Evolutionary conservation across 2,797 vertebrate species (phyloP).

Genomic region (Scomberomorus guttatus): DNA sequence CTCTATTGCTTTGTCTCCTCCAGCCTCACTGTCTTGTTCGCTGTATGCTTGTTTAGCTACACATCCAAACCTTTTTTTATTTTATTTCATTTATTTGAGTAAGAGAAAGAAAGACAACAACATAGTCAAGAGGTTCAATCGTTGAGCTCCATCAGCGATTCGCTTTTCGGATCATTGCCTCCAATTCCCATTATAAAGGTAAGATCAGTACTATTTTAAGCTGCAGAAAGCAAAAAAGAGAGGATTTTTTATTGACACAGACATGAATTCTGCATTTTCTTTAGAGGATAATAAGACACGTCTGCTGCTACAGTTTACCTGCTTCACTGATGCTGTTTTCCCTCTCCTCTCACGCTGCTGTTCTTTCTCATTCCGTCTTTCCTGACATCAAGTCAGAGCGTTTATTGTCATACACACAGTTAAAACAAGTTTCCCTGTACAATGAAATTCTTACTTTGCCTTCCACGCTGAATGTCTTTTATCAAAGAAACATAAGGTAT

Average conservation of each 20-base stretch:
- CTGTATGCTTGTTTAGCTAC: conserved; percentile 17
- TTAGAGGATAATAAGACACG: conserved; percentile 15
- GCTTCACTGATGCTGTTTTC: conserved; percentile 17
- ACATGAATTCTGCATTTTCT: conserved; percentile 11
- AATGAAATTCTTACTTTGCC: no score
- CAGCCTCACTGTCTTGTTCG: not conserved
- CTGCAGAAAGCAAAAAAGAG: not conserved
- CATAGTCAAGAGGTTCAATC: not conserved
- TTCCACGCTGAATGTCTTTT: no score
- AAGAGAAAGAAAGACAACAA: no score
- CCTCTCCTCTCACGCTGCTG: not conserved
- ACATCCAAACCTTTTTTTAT: not conserved
- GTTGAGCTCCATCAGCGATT: not conserved
- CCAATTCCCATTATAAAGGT: not conserved
- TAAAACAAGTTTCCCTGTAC: no score
- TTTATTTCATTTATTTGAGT: no score
- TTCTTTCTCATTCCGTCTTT: conserved; percentile 39
- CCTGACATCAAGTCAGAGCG: conserved; percentile 20
- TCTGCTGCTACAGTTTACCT: conserved; percentile 45
- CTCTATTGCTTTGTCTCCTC: not conserved
- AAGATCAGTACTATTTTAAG: not conserved
- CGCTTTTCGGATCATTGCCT: not conserved
- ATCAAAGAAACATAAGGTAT: no score
- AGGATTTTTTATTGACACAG: no score
- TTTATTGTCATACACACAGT: no score